Evolutionary conservation across 1,140 invertebrate genomes (phyloP).

Genomic region (Panagrolaimus sp.): DNA sequence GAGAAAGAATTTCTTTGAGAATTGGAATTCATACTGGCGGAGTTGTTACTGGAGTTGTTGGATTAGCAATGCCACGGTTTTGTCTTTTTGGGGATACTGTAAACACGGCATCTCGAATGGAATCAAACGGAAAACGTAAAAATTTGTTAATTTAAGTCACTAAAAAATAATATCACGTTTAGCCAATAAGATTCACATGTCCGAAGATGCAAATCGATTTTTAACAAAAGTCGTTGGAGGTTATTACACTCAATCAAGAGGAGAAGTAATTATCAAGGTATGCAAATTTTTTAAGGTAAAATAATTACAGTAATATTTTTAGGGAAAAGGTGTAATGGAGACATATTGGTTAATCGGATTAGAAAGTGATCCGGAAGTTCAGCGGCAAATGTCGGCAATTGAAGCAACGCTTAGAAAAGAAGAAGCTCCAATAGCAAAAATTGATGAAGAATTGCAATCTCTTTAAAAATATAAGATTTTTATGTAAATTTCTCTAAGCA

Average conservation of each 20-base stretch:
- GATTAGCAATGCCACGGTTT: conserved; percentile 57
- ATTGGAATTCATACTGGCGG: conserved; percentile 77
- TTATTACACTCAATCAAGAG: conserved; percentile 36
- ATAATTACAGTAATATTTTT: not conserved
- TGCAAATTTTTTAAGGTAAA: not conserved
- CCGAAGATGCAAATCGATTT: conserved; percentile 34
- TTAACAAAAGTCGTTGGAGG: conserved; percentile 38
- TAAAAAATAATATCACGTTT: conserved; percentile 1
- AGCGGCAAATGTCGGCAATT: not conserved
- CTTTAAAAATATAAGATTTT: not conserved
- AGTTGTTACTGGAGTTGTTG: conserved; percentile 53
- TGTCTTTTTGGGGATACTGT: conserved; percentile 80
- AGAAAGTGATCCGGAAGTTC: conserved; percentile 62
- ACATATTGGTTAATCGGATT: conserved; percentile 62
- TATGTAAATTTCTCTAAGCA: no score
- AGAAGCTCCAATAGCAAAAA: no score
- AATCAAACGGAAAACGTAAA: conserved; percentile 62
- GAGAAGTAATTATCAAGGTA: conserved; percentile 41
- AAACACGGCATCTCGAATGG: conserved; percentile 85
- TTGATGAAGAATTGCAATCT: no score
- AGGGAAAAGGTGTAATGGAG: conserved; percentile 59
- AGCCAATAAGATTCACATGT: conserved; percentile 46
- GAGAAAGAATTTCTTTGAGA: conserved; percentile 59
- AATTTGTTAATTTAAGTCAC: not conserved
- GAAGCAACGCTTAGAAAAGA: no score